These are phyloP conservation scores for Cataglyphis albicans DNA, from an alignment of 2,888 invertebrate species.

Conservation along the genomic window DNA sequence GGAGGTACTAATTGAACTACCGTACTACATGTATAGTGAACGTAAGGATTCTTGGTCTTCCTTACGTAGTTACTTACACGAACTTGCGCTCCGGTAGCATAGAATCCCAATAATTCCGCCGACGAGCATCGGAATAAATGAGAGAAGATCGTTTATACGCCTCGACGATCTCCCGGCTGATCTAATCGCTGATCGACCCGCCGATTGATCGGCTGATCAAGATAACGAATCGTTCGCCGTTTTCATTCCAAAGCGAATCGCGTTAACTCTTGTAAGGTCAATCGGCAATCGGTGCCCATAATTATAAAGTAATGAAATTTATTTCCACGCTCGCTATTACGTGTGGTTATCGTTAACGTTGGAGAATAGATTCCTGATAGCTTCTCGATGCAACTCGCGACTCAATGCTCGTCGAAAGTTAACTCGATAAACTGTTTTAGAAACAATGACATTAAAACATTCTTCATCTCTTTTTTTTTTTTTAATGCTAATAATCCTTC, in stretches of 20 bases:
- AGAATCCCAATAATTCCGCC: constrained; percentile 52
- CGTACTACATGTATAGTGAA: constrained; percentile 24
- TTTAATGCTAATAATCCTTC: neutral
- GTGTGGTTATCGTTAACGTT: neutral
- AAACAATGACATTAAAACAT: neutral
- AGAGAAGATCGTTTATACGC: constrained; percentile 18
- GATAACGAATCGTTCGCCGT: constrained; percentile 12
- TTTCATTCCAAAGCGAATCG: neutral
- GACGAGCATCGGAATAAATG: constrained; percentile 8
- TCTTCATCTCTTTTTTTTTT: neutral
- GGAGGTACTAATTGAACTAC: constrained; percentile 46
- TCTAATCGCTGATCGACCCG: constrained; percentile 20
- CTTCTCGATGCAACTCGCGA: neutral
- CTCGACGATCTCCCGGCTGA: constrained; percentile 2
- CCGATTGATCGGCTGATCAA: neutral
- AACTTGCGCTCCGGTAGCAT: constrained; percentile 24
- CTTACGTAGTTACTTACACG: constrained; percentile 47
- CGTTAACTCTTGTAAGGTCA: constrained; percentile 25
- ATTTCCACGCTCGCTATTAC: constrained; percentile 1
- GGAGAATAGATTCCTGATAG: constrained; percentile 3
- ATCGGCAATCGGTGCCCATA: neutral
- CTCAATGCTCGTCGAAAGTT: neutral
- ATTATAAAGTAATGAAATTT: constrained; percentile 33
- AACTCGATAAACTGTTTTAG: neutral
- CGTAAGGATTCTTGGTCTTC: constrained; percentile 30